A percentile compares a stretch with the other conserved stretches of the same genome.
Evolutionary conservation across 2,888 invertebrate genomes (phyloP).

Genomic region (Dendrolimus pini): DNA sequence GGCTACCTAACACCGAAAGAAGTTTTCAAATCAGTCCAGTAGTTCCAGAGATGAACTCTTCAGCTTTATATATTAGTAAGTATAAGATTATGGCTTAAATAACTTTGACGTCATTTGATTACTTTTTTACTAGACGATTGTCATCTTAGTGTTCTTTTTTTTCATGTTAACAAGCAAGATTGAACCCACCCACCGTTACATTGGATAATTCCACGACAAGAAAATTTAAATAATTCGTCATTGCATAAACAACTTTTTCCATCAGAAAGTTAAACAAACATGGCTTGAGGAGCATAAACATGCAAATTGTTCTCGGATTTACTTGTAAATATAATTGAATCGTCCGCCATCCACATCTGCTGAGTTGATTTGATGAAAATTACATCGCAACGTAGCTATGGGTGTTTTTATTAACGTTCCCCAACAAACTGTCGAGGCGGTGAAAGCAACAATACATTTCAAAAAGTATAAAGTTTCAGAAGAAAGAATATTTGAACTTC

Average conservation of each 20-base stretch:
- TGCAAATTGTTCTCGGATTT: slow-evolving; percentile 60
- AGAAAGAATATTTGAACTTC: neutral
- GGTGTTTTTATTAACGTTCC: slow-evolving; percentile 29
- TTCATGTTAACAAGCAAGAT: no score
- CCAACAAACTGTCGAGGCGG: slow-evolving; percentile 15
- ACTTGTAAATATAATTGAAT: slow-evolving; percentile 70
- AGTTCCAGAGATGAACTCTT: no score
- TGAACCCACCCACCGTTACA: no score
- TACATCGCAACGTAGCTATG: slow-evolving; percentile 20
- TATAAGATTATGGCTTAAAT: no score
- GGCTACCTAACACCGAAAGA: no score
- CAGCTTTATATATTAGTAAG: no score
- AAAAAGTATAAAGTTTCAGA: neutral
- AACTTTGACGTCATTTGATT: no score
- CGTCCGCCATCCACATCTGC: slow-evolving; percentile 48
- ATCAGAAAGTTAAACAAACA: slow-evolving; percentile 41
- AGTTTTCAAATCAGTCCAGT: no score
- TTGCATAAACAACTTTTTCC: slow-evolving; percentile 12
- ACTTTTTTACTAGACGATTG: no score
- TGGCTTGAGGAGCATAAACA: slow-evolving; percentile 35
- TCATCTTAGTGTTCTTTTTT: no score
- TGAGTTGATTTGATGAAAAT: slow-evolving; percentile 58
- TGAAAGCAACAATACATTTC: slow-evolving; percentile 5
- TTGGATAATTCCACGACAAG: neutral
- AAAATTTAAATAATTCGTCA: slow-evolving; percentile 15